A percentile compares a stretch with the other conserved stretches of the same genome.
Evolutionary conservation across 2,888 invertebrate species (phyloP).

Genomic region (Phyto melanocephala): DNA sequence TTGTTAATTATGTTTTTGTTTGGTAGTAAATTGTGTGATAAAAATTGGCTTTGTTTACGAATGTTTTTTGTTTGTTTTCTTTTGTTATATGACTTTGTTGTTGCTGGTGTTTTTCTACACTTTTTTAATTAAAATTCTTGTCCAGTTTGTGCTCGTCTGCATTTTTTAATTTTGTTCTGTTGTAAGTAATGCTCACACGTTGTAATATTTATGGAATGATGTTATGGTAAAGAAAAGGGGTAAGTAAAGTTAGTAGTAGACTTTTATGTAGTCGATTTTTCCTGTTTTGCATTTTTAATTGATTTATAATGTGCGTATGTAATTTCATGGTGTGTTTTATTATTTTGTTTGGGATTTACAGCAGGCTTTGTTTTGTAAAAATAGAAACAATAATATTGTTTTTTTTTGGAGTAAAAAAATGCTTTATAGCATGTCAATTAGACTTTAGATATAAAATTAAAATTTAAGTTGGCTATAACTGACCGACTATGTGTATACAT

Average conservation of each 20-base stretch:
- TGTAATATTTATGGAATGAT: not conserved
- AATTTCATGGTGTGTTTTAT: not conserved
- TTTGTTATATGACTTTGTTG: not conserved
- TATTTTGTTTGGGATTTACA: not conserved
- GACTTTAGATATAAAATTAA: no score
- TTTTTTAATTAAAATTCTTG: constrained; percentile 66
- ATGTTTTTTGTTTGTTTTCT: not conserved
- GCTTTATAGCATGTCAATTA: not conserved
- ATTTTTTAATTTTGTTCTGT: constrained; percentile 28
- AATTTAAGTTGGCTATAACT: no score
- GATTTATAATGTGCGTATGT: constrained; percentile 64
- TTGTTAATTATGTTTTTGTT: not conserved
- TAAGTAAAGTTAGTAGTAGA: not conserved
- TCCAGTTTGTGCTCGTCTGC: constrained; percentile 65
- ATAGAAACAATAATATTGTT: not conserved
- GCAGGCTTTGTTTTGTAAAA: constrained; percentile 1
- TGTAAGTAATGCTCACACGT: constrained; percentile 30
- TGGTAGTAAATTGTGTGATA: constrained; percentile 10
- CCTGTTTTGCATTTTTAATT: constrained; percentile 63
- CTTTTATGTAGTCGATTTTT: constrained; percentile 28
- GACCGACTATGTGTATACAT: no score
- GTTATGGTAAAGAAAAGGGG: no score
- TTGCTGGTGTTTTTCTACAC: constrained; percentile 14
- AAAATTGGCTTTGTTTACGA: constrained; percentile 29
- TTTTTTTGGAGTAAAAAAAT: not conserved